A percentile compares a stretch with the other conserved stretches of the same genome.
Conservation (phyloP, 2,888 invertebrate genomes). For the Iphiclides podalirius region DNA sequence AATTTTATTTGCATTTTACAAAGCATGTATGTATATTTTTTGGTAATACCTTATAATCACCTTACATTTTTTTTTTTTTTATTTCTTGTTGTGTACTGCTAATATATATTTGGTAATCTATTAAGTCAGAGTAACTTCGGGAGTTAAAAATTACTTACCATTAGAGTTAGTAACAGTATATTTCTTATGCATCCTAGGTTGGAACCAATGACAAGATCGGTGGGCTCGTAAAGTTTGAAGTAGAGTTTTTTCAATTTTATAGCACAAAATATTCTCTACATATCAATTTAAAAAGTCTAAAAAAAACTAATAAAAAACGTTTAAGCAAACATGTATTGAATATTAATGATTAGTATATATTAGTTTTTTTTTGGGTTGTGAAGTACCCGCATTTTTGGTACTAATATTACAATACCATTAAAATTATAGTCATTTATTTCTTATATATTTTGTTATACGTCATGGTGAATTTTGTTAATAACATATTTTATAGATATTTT, state of each 20-base stretch:
- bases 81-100: slow-evolving; percentile 17
- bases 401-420: slow-evolving; percentile 10
- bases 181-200: not conserved
- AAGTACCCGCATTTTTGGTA: slow-evolving; percentile 11
- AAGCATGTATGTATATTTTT: slow-evolving; percentile 27
- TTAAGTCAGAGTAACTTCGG: slow-evolving; percentile 1
- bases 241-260: not conserved
- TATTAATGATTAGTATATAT: not conserved
- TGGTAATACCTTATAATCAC: slow-evolving; percentile 25
- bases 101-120: slow-evolving; percentile 19
- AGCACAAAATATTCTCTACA: not conserved
- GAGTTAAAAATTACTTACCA: not conserved
- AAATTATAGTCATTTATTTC: slow-evolving; percentile 20
- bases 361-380: slow-evolving; percentile 6
- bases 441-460: slow-evolving; percentile 18
- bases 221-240: not conserved
- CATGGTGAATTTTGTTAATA: slow-evolving; percentile 1
- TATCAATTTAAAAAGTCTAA: not conserved
- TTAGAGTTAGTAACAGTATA: not conserved
- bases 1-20: slow-evolving; percentile 27
- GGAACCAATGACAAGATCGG: too few relatives aligned
- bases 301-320: not conserved
- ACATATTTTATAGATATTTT: not conserved
- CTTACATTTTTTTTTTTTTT: slow-evolving; percentile 23
- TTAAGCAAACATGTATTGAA: too few relatives aligned